These are phyloP conservation scores for Xiphias gladius DNA, from an alignment of 2,113 vertebrate genomes.

Conservation along the genomic window DNA sequence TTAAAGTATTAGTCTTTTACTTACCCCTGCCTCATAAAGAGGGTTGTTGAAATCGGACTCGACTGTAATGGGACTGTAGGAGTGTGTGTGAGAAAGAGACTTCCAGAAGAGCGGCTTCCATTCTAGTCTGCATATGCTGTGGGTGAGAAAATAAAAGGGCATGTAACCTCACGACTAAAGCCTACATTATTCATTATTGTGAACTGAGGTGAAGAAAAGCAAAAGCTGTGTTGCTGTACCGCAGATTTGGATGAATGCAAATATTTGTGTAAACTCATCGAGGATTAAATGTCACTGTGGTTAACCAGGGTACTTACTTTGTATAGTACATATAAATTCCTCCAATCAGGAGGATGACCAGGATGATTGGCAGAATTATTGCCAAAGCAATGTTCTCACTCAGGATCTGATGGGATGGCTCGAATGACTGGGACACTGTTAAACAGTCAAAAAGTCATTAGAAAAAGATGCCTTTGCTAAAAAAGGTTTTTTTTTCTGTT, in stretches of 20 bases:
- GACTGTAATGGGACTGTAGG: conserved; percentile 94
- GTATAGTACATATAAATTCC: conserved; percentile 95
- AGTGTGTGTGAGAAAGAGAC: conserved; percentile 92
- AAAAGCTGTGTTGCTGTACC: neutral
- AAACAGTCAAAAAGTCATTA: conserved; percentile 12
- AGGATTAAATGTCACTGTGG: neutral
- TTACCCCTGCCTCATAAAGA: conserved; percentile 95
- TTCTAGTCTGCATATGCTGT: conserved; percentile 88
- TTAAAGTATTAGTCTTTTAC: conserved; percentile 19
- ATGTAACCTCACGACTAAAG: neutral
- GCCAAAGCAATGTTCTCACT: conserved; percentile 93
- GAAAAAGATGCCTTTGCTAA: neutral
- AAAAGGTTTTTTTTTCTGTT: neutral
- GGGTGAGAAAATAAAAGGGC: conserved; percentile 16
- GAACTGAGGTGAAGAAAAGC: conserved; percentile 4
- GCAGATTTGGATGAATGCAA: neutral
- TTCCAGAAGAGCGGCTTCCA: conserved; percentile 94
- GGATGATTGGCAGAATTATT: conserved; percentile 91
- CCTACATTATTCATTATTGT: neutral
- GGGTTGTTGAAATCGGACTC: conserved; percentile 96
- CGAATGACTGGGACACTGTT: conserved; percentile 90
- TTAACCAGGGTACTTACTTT: conserved; percentile 84
- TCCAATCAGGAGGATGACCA: conserved; percentile 92
- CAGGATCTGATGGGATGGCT: conserved; percentile 90
- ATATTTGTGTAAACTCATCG: neutral